Base-by-base conservation (phyloP, 2,113 vertebrate genomes). In the Todiramphus saurophagus region DNA sequence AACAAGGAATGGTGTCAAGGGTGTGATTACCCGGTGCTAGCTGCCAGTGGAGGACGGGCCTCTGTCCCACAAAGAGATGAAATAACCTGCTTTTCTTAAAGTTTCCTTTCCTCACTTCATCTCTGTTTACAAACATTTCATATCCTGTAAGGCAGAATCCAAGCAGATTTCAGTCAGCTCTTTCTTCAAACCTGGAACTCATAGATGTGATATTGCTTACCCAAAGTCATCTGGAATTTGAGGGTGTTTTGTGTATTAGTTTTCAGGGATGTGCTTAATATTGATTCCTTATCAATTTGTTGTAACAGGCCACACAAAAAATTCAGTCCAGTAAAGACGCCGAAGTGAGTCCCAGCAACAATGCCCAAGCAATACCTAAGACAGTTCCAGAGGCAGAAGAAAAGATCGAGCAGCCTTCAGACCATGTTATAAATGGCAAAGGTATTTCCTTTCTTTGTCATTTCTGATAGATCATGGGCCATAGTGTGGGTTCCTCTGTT, bases 331-430 rank as follows among this genome's bases (percentile, higher is more conserved):
- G 92, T 81, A 94, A 90, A 92, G 97, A 91, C 68, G 80, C 89
- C 35, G 97, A 97, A 70, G 77, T 94, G n/a, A 80, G 33, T 69
- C 64, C 90, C 80, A 89, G 33, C 50, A 87, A 95, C 16, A 81
- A 82, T 9, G 78, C 89, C 39, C 96, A 95, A 79, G 92, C 74
- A 55, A 1, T 82, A 63, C 28, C 96, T 51, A 96, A 97, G 95
- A 35, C 83, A 33, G 87, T 50, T 51, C 94, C 95, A 74, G 87
- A 95, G 70, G 55, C 69, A 84, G 91, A 81, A 83, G 72, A 69
- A 14, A 97, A 96, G 73, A 97, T 92, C 3, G 98, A 98, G 87
- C 97, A 98, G 18, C 98, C 98, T 76, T 98, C 98, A 37, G 97
- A 98, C 62, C 97, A 91, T 4, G 70, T 41, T 74, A 93, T 75